Evolutionary conservation across 1,140 invertebrate genomes (phyloP).

Genomic region (Mamestra configurata): DNA sequence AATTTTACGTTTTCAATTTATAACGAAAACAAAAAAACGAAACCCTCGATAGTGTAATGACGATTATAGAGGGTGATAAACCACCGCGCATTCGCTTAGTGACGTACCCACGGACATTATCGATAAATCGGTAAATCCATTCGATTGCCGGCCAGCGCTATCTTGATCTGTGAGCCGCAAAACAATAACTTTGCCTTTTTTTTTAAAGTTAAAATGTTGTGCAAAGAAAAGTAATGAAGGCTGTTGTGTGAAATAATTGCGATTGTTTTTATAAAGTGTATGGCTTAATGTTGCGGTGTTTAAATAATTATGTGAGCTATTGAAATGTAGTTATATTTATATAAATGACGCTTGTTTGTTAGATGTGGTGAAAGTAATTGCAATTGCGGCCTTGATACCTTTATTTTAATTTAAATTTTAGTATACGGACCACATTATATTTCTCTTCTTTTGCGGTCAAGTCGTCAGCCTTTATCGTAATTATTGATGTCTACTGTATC

Average conservation of each 20-base stretch:
- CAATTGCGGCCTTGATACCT: not conserved
- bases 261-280: conserved; percentile 26
- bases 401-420: too few relatives aligned
- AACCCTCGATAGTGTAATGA: conserved; percentile 70
- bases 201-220: conserved; percentile 43
- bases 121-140: conserved; percentile 71
- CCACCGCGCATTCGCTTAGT: conserved; percentile 75
- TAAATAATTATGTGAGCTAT: conserved; percentile 27
- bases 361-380: not conserved
- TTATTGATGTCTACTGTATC: not conserved
- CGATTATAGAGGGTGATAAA: conserved; percentile 82
- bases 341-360: not conserved
- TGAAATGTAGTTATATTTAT: conserved; percentile 22
- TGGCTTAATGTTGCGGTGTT: conserved; percentile 9
- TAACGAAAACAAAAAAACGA: conserved; percentile 65
- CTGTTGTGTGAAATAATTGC: conserved; percentile 31
- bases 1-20: conserved; percentile 67
- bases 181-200: conserved; percentile 62
- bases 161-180: conserved; percentile 69
- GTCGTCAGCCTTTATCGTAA: not conserved
- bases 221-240: conserved; percentile 44
- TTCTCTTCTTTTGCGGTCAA: not conserved
- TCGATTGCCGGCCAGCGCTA: conserved; percentile 69
- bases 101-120: conserved; percentile 77
- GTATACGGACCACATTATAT: not conserved